A percentile compares a stretch with the other conserved stretches of the same genome.
These are phyloP conservation scores for Petrocephalus zakoni DNA, from an alignment of 2,113 vertebrate genomes.

Conservation along the genomic window DNA sequence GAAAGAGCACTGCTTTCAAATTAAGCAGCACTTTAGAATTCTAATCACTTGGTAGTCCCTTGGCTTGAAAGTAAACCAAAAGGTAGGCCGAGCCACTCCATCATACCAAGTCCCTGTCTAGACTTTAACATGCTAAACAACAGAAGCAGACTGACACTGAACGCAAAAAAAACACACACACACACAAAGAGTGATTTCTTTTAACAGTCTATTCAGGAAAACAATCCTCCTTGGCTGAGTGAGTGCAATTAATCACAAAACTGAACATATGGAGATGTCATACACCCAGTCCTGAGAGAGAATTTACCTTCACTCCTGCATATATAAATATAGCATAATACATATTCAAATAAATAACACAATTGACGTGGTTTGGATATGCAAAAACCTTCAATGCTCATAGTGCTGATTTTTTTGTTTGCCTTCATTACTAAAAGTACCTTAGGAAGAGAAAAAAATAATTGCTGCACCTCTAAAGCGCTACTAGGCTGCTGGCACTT, in stretches of 20 bases:
- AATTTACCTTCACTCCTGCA: conserved; percentile 15
- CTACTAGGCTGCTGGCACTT: neutral
- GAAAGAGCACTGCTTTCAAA: neutral
- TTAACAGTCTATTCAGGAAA: conserved; percentile 28
- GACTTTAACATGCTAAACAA: neutral
- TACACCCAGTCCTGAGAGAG: conserved; percentile 23
- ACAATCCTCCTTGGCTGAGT: conserved; percentile 24
- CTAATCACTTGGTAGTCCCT: neutral
- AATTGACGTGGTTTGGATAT: conserved; percentile 10
- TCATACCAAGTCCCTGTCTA: neutral
- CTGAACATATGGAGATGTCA: conserved; percentile 5
- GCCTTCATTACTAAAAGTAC: conserved; percentile 21
- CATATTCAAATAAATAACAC: conserved; percentile 25
- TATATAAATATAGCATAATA: conserved; percentile 21
- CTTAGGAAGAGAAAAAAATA: neutral
- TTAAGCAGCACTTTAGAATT: neutral
- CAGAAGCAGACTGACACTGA: neutral
- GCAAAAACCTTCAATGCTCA: neutral
- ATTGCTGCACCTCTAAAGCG: conserved; percentile 1
- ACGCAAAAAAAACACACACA: neutral
- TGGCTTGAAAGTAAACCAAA: neutral
- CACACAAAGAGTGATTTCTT: neutral
- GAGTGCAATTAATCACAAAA: conserved; percentile 19
- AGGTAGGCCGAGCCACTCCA: neutral
- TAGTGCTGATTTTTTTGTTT: conserved; percentile 3